Conservation (phyloP, 2,888 invertebrate genomes). For the Zygogramma bicolorata region DNA sequence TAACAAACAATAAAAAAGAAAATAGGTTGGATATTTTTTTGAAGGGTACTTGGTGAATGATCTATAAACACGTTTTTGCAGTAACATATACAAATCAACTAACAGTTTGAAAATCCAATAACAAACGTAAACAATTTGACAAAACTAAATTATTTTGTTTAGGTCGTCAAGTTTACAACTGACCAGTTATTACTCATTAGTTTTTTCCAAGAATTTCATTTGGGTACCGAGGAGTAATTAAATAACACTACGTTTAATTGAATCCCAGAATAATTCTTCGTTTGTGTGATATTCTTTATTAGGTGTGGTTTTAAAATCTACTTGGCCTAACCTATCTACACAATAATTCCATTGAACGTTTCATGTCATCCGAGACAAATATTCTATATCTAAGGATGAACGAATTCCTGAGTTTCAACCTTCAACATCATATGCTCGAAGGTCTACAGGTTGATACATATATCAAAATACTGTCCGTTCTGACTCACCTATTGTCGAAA, state of each 20-base stretch:
- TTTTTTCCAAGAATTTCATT: slow-evolving; percentile 25
- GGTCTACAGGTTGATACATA: slow-evolving; percentile 47
- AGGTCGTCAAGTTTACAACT: slow-evolving; percentile 15
- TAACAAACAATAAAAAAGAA: background rate
- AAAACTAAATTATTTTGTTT: slow-evolving; percentile 19
- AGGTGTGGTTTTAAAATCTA: slow-evolving; percentile 49
- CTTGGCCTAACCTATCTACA: slow-evolving; percentile 37
- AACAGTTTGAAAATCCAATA: background rate
- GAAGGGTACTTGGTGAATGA: background rate
- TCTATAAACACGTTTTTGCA: background rate
- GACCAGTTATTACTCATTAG: background rate
- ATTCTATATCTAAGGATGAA: background rate
- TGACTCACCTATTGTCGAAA: slow-evolving; percentile 92
- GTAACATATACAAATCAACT: slow-evolving; percentile 8
- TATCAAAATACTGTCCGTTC: slow-evolving; percentile 40
- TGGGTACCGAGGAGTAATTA: slow-evolving; percentile 20
- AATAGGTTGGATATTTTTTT: background rate
- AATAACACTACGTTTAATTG: slow-evolving; percentile 27
- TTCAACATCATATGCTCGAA: slow-evolving; percentile 43
- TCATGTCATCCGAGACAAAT: slow-evolving; percentile 16
- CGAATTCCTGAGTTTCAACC: slow-evolving; percentile 27
- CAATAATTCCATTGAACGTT: background rate
- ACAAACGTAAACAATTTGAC: slow-evolving; percentile 14
- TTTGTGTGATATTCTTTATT: slow-evolving; percentile 33
- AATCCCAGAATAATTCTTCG: slow-evolving; percentile 20